A percentile compares a stretch with the other conserved stretches of the same genome.
phyloP scores from a whole-genome alignment of 37 sponge, comb jelly and placozoan species.

The Eunapius fragilis region DNA sequence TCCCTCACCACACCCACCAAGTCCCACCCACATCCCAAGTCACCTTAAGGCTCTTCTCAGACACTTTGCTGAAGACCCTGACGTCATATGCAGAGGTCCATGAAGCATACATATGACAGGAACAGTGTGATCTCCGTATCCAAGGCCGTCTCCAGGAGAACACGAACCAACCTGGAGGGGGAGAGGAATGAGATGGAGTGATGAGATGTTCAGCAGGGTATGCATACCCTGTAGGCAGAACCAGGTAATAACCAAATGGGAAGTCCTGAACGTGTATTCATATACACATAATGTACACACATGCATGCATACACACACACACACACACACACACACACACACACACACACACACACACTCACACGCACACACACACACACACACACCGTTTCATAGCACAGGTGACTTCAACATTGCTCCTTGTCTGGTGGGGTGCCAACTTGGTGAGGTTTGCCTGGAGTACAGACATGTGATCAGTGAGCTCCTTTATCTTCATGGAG shows the following conservation, averaged over 20 bases:
- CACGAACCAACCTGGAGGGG: slow-evolving; percentile 55
- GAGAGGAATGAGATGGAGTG: no score
- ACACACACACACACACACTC: not conserved
- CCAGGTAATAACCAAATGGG: no score
- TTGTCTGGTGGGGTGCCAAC: slow-evolving; percentile 17
- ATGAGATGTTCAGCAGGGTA: no score
- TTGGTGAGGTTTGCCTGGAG: slow-evolving; percentile 23
- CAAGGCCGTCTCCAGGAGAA: slow-evolving; percentile 49
- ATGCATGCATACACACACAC: no score
- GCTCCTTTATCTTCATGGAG: not conserved
- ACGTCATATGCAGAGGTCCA: slow-evolving; percentile 79
- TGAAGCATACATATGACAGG: slow-evolving; percentile 78
- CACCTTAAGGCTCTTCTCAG: slow-evolving; percentile 65
- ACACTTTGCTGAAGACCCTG: slow-evolving; percentile 45
- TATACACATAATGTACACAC: no score
- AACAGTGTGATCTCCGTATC: slow-evolving; percentile 39
- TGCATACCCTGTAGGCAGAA: no score
- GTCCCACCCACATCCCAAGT: not conserved
- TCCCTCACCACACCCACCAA: not conserved
- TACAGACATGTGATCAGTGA: slow-evolving; percentile 13
- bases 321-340: no score
- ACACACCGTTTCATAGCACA: not conserved
- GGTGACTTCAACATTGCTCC: no score
- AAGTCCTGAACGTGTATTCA: no score
- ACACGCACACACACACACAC: not conserved